Conservation (phyloP, 30 jellyfish, hydroid and myxozoan species). For the Clytia hemisphaerica region DNA sequence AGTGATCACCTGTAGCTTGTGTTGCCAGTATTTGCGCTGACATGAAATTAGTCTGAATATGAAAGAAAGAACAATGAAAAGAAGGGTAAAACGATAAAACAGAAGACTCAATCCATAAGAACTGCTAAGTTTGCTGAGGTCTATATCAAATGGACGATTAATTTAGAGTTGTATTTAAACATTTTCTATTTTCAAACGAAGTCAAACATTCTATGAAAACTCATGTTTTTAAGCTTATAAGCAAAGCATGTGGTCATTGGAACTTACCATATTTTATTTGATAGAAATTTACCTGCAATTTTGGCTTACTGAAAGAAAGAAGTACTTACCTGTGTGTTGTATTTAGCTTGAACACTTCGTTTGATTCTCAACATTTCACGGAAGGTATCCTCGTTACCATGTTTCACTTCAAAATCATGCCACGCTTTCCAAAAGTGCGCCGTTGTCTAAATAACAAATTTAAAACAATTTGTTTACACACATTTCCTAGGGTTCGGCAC, state of each 20-base stretch:
- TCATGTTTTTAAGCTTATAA: too few species aligned
- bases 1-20: constrained; percentile 54
- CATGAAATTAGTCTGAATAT: constrained; percentile 65
- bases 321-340: constrained; percentile 66
- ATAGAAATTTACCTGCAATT: background rate
- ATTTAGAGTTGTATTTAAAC: too few species aligned
- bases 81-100: background rate
- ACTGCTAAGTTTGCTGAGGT: too few species aligned
- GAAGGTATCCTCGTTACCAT: constrained; percentile 96
- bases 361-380: constrained; percentile 92
- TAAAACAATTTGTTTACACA: background rate
- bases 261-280: background rate
- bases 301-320: background rate
- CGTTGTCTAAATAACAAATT: constrained; percentile 31
- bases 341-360: constrained; percentile 95
- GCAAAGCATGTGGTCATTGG: too few species aligned
- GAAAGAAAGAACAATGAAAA: background rate
- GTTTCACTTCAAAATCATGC: constrained; percentile 96
- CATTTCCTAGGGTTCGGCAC: too few species aligned
- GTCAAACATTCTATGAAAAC: too few species aligned
- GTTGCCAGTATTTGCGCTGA: constrained; percentile 92
- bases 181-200: too few species aligned
- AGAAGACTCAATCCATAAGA: too few species aligned
- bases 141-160: too few species aligned
- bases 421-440: constrained; percentile 83